These are phyloP conservation scores for Acanthisitta chloris DNA, from an alignment of 2,113 vertebrate genomes.

Conservation along the genomic window DNA sequence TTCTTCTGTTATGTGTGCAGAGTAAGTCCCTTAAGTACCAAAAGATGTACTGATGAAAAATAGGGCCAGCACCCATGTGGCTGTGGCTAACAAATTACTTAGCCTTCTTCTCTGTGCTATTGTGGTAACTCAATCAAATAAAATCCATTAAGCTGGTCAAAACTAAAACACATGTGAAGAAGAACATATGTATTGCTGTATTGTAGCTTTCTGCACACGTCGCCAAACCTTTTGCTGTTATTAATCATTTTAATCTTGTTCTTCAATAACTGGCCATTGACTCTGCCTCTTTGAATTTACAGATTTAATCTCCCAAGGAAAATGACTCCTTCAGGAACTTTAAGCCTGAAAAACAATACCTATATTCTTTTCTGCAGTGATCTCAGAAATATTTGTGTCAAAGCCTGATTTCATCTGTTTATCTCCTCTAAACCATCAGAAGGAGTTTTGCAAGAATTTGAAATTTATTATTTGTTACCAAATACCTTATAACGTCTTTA, in stretches of 20 bases:
- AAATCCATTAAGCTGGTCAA: neutral
- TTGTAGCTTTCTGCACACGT: neutral
- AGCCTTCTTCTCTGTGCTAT: neutral
- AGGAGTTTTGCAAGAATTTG: neutral
- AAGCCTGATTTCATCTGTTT: slow-evolving; percentile 27
- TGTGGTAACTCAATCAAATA: neutral
- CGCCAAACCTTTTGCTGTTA: neutral
- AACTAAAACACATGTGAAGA: neutral
- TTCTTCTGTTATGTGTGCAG: neutral
- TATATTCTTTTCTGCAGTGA: slow-evolving; percentile 10
- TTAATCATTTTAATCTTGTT: slow-evolving; percentile 37
- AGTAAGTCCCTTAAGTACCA: neutral
- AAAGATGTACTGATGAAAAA: slow-evolving; percentile 27
- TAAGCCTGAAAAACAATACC: slow-evolving; percentile 53
- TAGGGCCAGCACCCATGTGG: neutral
- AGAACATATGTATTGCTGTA: neutral
- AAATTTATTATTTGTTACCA: neutral
- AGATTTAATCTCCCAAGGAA: slow-evolving; percentile 50
- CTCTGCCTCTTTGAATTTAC: slow-evolving; percentile 62
- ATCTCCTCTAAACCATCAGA: neutral
- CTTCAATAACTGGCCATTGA: slow-evolving; percentile 28
- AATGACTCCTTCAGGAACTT: slow-evolving; percentile 60
- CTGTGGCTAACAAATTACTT: neutral
- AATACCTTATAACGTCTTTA: neutral
- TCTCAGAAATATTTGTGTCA: neutral